Evolutionary conservation across 2,113 vertebrate genomes (phyloP), one percentile per base, ranked within the genome.

Genomic region (Scophthalmus maximus): DNA sequence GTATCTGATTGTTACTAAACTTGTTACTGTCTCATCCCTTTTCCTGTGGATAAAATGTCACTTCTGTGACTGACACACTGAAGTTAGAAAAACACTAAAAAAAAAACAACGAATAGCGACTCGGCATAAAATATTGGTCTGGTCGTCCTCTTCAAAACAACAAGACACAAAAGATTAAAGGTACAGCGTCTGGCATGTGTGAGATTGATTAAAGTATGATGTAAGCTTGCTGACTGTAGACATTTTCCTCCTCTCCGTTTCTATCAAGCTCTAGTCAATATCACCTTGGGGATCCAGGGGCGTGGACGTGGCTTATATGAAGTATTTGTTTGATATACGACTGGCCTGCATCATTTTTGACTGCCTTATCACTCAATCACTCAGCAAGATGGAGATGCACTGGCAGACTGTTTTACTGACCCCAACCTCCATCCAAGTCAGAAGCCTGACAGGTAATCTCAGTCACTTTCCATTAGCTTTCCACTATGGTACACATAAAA

Each of bases 291-390:
- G 55, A 65, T 63, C 52, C 65, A 51, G 61, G 53, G 75, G 50
- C 32, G 69, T 53, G 52, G 70, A 70, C 76, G 60, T 52, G 72
- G 76, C 32, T 55, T 56, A 60, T 64, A 53, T 52, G 34, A 71
- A 76, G 70, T 83, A 76, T 87, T 86, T 80, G 44, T 57, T 79
- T 91, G 87, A 91, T 89, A 60, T 78, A 91, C 75, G 76, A 73
- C 53, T 34, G 53, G 55, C 26, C 67, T 23, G 71, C 78, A 85
- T 87, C 73, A 74, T 76, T 79, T 82, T 42, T 89, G 88, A 87
- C 81, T 85, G 68, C 73, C 71, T 78, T 85, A 87, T 87, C 81
- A 55, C 69, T 81, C 78, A 67, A 88, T 91, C 88, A 88, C 68
- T 90, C 79, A 86, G 66, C 55, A 61, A 88, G 88, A 87, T 87